A percentile compares a stretch with the other conserved stretches of the same genome.
Conservation (phyloP, 2,113 vertebrate genomes). For the Hippocampus barbouri region DNA sequence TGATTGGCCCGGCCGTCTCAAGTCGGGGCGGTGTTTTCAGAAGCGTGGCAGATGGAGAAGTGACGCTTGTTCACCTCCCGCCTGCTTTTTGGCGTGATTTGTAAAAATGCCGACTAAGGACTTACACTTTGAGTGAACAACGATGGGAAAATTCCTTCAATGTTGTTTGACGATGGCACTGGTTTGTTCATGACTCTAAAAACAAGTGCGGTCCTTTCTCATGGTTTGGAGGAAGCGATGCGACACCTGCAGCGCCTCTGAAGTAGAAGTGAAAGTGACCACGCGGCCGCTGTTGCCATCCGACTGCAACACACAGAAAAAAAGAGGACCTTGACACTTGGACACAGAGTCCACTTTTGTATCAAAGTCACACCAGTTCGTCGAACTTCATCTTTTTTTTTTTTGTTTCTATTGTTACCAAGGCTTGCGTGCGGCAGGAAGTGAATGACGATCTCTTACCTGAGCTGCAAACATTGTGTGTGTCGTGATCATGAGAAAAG, state of each 20-base stretch:
- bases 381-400: too few species aligned
- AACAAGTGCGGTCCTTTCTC: background rate
- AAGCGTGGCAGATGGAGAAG: background rate
- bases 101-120: background rate
- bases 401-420: too few species aligned
- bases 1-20: constrained; percentile 21
- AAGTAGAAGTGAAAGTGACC: constrained; percentile 58
- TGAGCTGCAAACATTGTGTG: too few species aligned
- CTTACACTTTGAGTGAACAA: too few species aligned
- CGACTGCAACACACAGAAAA: constrained; percentile 5
- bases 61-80: background rate
- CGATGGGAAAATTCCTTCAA: background rate
- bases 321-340: constrained; percentile 42
- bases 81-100: background rate
- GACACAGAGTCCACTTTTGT: background rate
- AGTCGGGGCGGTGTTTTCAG: background rate
- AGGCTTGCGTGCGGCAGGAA: too few species aligned
- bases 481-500: too few species aligned
- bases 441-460: too few species aligned
- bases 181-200: background rate
- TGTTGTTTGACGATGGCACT: background rate
- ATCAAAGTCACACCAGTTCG: background rate
- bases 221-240: constrained; percentile 34
- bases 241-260: background rate
- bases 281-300: background rate